Percentiles rank a stretch among this genome's conserved stretches.
Evolutionary conservation across 92 coral and sea anemone genomes (phyloP).

Genomic region (Ricordea florida): DNA sequence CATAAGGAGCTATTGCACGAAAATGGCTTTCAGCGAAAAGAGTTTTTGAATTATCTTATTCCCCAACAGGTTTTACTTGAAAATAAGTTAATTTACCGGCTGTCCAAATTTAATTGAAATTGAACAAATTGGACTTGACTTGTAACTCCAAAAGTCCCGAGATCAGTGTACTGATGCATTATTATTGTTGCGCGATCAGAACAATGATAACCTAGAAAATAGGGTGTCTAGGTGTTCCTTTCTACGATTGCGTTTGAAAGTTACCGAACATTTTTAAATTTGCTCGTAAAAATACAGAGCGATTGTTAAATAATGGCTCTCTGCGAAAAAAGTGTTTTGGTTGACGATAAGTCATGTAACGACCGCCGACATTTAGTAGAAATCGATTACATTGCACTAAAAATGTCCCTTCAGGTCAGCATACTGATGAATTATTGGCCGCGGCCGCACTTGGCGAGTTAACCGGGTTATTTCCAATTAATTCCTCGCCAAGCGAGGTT

Average conservation of each 20-base stretch:
- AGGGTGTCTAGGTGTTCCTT: too few species aligned
- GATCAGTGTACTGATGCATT: too few species aligned
- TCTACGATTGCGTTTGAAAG: conserved; percentile 3
- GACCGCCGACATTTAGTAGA: not conserved
- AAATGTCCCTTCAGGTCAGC: conserved; percentile 3
- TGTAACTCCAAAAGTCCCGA: too few species aligned
- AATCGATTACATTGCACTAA: not conserved
- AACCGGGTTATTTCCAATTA: too few species aligned
- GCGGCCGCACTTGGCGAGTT: too few species aligned
- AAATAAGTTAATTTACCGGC: not conserved
- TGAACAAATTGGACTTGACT: not conserved
- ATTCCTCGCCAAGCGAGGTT: too few species aligned
- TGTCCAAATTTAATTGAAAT: conserved; percentile 8
- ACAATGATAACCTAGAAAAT: too few species aligned
- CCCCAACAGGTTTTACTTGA: not conserved
- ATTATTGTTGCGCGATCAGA: too few species aligned
- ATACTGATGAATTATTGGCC: too few species aligned
- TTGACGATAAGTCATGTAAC: not conserved
- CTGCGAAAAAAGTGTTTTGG: not conserved
- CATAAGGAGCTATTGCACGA: not conserved
- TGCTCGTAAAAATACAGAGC: not conserved
- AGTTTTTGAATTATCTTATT: not conserved
- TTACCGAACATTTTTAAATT: not conserved
- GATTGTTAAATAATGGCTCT: not conserved
- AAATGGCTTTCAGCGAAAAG: conserved; percentile 7